phyloP scores from a whole-genome alignment of 2,113 vertebrate genomes.

The Varanus salvator region DNA sequence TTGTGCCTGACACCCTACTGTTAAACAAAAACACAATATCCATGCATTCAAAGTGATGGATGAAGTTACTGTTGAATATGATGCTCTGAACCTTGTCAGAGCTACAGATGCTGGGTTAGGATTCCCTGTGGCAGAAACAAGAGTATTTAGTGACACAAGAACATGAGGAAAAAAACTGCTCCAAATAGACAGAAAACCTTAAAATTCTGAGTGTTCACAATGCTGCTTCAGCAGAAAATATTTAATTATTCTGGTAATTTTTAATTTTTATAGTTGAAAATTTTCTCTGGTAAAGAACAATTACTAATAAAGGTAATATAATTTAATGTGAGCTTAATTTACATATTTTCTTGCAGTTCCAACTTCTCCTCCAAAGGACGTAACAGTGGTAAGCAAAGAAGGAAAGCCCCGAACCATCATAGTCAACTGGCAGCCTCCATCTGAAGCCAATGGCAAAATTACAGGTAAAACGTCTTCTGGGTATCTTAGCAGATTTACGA shows the following conservation, averaged over 20 bases:
- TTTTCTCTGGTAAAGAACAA: not conserved
- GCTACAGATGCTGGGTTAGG: not conserved
- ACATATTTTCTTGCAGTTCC: slow-evolving; percentile 81
- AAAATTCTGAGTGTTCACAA: not conserved
- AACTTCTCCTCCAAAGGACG: slow-evolving; percentile 95
- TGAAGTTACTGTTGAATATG: not conserved
- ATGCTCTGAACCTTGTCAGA: not conserved
- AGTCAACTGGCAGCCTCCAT: slow-evolving; percentile 98
- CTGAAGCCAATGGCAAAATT: slow-evolving; percentile 98
- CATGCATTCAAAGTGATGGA: too few relatives aligned
- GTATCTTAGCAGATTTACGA: not conserved
- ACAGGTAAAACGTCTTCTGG: slow-evolving; percentile 80
- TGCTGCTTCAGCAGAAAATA: not conserved
- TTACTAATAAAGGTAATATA: not conserved
- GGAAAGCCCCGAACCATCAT: slow-evolving; percentile 97
- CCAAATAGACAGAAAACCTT: not conserved
- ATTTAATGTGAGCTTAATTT: not conserved
- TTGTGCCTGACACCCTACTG: too few relatives aligned
- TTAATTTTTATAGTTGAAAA: not conserved
- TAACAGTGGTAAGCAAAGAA: slow-evolving; percentile 99
- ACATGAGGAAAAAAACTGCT: not conserved
- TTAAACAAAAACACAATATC: too few relatives aligned
- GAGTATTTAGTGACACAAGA: not conserved
- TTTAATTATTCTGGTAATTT: accelerated
- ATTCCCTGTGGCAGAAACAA: not conserved